Evolutionary conservation across 2,797 vertebrate species (phyloP).

Genomic region (Typhlichthys subterraneus): DNA sequence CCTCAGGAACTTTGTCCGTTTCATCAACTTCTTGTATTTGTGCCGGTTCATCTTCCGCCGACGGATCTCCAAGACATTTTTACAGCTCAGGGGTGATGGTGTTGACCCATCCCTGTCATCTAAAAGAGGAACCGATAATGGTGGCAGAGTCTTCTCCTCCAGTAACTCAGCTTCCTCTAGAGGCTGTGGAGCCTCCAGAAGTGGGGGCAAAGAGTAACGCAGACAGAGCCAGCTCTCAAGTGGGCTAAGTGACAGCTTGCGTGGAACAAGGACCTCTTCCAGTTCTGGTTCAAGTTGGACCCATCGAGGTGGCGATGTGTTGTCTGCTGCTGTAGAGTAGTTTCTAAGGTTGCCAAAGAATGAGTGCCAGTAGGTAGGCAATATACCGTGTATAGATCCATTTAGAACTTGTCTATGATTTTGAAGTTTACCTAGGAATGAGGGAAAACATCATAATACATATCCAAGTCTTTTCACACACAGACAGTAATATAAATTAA

Average conservation of each 20-base stretch:
- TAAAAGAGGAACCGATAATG: conserved; percentile 48
- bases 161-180: conserved; percentile 42
- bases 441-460: neutral
- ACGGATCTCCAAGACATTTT: conserved; percentile 90
- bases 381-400: conserved; percentile 23
- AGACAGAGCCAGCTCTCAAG: conserved; percentile 92
- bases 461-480: neutral
- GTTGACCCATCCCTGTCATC: conserved; percentile 46
- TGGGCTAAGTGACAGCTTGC: conserved; percentile 90
- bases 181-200: conserved; percentile 38
- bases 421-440: conserved; percentile 57
- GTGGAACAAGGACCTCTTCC: conserved; percentile 88
- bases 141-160: conserved; percentile 70
- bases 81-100: conserved; percentile 76
- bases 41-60: conserved; percentile 92
- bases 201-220: conserved; percentile 80
- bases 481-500: neutral
- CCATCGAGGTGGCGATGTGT: conserved; percentile 72
- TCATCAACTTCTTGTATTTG: conserved; percentile 89
- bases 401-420: conserved; percentile 47
- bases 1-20: conserved; percentile 84
- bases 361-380: conserved; percentile 35
- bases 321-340: conserved; percentile 77
- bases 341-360: conserved; percentile 43
- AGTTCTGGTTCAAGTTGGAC: conserved; percentile 80